Base-by-base conservation (phyloP, 2,113 vertebrate genomes). In the Elephantulus edwardii region DNA sequence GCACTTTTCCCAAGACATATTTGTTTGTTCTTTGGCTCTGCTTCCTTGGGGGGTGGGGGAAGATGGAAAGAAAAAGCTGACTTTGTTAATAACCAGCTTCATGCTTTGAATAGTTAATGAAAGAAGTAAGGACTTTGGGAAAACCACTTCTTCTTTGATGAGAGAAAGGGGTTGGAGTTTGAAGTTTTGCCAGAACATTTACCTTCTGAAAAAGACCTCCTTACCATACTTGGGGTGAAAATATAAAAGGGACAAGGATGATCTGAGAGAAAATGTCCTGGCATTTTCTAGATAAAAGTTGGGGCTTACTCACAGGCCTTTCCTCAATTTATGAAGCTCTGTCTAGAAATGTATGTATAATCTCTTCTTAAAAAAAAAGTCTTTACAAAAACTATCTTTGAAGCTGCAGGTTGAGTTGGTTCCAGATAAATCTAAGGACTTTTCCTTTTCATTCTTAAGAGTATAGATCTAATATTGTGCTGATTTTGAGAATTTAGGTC, bases 71-170 rank as follows among this genome's bases (percentile, higher is more conserved):
- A n/a, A 87, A 78, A 85, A 56, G 84, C 3, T 22, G 44, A 40
- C 20, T 52, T 26, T 77, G 44, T 38, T 81, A 84, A 62, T 54
- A 83, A 87, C 30, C 5, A 70, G 28, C 2, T 17, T 86, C 46
- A 54, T 52, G 5, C 22, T 42, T 82, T 79, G 40, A 84, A 58
- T 72, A 92, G 74, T 19, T 74, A 91, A 85, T 89, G 86, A 84
- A 84, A 87, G 54, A 77, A 86, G 75, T 77, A 78, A 46, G 17
- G 35, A 38, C 42, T 72, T 78, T 81, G 60, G 62, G 56, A 35
- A 64, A 16, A 50, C 19, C 7, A 40, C 9, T 50, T 16, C 2
- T 33, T 89, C 77, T 91, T 83, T 68, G 52, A 86, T 56, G 8
- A n/a, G 38, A 87, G 8, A n/a, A n/a, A 87, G 20, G 48, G 22